Base-by-base conservation (phyloP, 2,888 invertebrate species). In the Eupithecia centaureata region DNA sequence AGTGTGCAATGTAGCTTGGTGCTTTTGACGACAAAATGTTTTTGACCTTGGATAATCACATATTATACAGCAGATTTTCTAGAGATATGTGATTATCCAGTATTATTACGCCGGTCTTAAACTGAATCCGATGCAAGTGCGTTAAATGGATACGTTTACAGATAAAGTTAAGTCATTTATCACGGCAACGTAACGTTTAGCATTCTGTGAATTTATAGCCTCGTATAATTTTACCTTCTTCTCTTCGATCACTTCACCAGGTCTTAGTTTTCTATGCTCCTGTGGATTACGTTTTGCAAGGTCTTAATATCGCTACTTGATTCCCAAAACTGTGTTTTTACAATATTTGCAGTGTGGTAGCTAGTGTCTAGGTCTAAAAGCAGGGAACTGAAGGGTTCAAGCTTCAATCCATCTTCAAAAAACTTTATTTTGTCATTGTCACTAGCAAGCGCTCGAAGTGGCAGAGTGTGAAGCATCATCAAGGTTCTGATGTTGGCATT, bases 201-300 rank as follows among this genome's bases (percentile, higher is more conserved):
- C 92, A 93, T 92, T 91, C 91, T 68, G 70, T 70, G 87, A 85
- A 82, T 87, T 85, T 85, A 47, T 86, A 88, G 86, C 87, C 81
- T 80, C 84, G 59, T 85, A 87, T 84, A 82, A 84, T 88, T 87
- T 97, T 97, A 98, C 98, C 98, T 97, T 97, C 95, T 97, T 97
- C 90, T 98, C 98, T 94, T 97, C 97, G 94, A 97, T 94, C 94
- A 98, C 96, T 95, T 98, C 98, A 93, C 98, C 98, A 82, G 98
- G 98, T 89, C 98, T 97, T 94, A 98, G 96, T 95, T 97, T 97
- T 94, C 97, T 97, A 96, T 96, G 95, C 92, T 96, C 97, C 97
- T 94, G 94, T 92, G 92, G 87, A 93, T 93, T 92, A 90, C 82
- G 90, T 87, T 90, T 92, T 91, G 87, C 85, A 90, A 90, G 83